Evolutionary conservation across 2,113 vertebrate species (phyloP), one percentile per base, ranked within the genome.

Genomic region (Cathartes aura): DNA sequence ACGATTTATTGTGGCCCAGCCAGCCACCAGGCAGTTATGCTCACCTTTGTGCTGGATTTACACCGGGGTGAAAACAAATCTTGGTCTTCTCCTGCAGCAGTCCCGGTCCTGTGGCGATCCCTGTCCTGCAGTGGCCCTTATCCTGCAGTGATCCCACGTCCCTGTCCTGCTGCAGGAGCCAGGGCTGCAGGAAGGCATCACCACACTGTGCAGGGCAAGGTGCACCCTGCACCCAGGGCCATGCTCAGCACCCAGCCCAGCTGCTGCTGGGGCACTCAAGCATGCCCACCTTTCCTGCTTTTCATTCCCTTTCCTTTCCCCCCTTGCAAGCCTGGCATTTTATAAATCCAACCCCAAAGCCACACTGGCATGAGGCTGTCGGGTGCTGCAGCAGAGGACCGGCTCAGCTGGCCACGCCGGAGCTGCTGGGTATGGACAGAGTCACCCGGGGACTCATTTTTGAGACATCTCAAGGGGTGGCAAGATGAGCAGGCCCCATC

Each of bases 61-160:
- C 15, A 62, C 12, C 36, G 14, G 4, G 7, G 6, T 30, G 67
- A 59, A 68, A 52, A 21, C n/a, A 70, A 63, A 64, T 36, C 16
- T 36, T 34, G 26, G 11, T 53, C 23, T 6, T 38, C 43, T 38
- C 36, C 64, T 62, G 16, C 36, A 29, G 16, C 32, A 18, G 27
- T 9, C 36, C 23, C 34, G 11, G 3, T 43, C 26, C 60, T 63
- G 52, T 2, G 6, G 21, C 3, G 2, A 8, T 22, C 85, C 8
- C 12, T 45, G 34, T 36, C 32, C 62, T n/a, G 48, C 15, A 15
- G 13, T 18, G 24, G 15, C 6, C 36, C n/a, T 24, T 50, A 19
- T 19, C 12, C 53, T 40, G 23, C 1, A 1, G 15, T 21, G 40
- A 24, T 53, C 34, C 66, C n/a, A 14, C 4, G 1, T 15, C 40